phyloP scores from a whole-genome alignment of 2,797 vertebrate species.

The Anabas testudineus region DNA sequence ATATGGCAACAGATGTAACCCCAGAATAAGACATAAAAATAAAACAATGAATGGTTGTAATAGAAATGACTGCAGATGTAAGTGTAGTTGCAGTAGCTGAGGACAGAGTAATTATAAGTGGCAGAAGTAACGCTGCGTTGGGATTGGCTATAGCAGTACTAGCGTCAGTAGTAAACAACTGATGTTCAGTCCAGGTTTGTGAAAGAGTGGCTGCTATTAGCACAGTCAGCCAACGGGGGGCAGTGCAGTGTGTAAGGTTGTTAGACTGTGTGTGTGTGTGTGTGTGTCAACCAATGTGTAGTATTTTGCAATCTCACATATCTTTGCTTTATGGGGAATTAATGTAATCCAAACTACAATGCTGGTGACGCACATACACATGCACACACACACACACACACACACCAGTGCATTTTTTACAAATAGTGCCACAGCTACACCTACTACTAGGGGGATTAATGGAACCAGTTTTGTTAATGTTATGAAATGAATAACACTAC shows the following conservation, averaged over 20 bases:
- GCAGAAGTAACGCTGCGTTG: no score
- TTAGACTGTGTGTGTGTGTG: conserved; percentile 21
- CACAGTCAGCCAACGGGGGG: conserved; percentile 45
- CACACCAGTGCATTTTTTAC: not conserved
- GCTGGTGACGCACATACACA: conserved; percentile 13
- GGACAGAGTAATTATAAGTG: no score
- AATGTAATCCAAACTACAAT: conserved; percentile 16
- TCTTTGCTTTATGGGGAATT: conserved; percentile 19
- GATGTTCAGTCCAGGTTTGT: no score
- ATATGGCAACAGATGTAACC: no score
- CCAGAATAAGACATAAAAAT: no score
- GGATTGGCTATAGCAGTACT: no score
- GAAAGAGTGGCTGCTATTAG: conserved; percentile 22
- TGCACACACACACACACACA: not conserved
- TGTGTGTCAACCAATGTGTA: conserved; percentile 19
- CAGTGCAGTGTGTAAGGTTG: conserved; percentile 69
- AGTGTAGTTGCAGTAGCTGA: no score
- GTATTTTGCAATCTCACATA: conserved; percentile 18
- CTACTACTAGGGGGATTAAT: not conserved
- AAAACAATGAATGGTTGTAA: no score
- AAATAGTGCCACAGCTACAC: not conserved
- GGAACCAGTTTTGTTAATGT: not conserved
- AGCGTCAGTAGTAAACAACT: no score
- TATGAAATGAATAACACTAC: not conserved
- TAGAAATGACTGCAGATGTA: no score